Evolutionary conservation across 1,140 invertebrate species (phyloP).

Genomic region (Pseudomyrmex flavicornis): DNA sequence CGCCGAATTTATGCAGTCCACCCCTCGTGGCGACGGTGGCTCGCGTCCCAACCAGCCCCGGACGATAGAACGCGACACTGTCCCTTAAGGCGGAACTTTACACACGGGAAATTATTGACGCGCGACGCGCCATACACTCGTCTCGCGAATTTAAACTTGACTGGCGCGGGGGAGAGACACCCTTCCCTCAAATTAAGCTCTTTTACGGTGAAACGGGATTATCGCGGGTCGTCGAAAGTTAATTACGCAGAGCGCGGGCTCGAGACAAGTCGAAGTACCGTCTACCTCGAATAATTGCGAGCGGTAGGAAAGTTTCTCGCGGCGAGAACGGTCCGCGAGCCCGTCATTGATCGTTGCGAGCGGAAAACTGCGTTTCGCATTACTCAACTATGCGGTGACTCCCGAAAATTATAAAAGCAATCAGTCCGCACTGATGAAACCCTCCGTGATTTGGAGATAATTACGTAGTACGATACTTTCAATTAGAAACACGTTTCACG

Average conservation of each 20-base stretch:
- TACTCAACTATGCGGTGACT: conserved; percentile 18
- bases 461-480: not conserved
- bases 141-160: conserved; percentile 40
- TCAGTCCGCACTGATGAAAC: not conserved
- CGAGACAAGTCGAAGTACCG: conserved; percentile 26
- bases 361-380: conserved; percentile 21
- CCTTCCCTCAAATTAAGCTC: conserved; percentile 47
- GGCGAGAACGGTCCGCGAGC: not conserved
- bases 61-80: conserved; percentile 16
- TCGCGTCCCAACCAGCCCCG: conserved; percentile 28
- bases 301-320: conserved; percentile 47
- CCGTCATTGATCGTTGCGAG: not conserved
- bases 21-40: conserved; percentile 48
- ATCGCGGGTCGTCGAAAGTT: conserved; percentile 53
- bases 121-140: not conserved
- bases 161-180: not conserved
- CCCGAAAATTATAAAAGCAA: conserved; percentile 14
- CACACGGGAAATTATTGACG: conserved; percentile 45
- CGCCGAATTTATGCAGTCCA: conserved; percentile 76
- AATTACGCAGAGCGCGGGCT: conserved; percentile 28
- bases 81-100: conserved; percentile 50
- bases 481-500: not conserved
- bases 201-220: conserved; percentile 44
- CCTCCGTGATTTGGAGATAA: not conserved
- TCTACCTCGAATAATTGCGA: conserved; percentile 28